These are phyloP conservation scores for Melopsittacus undulatus DNA, from an alignment of 2,797 vertebrate genomes.

Conservation along the genomic window DNA sequence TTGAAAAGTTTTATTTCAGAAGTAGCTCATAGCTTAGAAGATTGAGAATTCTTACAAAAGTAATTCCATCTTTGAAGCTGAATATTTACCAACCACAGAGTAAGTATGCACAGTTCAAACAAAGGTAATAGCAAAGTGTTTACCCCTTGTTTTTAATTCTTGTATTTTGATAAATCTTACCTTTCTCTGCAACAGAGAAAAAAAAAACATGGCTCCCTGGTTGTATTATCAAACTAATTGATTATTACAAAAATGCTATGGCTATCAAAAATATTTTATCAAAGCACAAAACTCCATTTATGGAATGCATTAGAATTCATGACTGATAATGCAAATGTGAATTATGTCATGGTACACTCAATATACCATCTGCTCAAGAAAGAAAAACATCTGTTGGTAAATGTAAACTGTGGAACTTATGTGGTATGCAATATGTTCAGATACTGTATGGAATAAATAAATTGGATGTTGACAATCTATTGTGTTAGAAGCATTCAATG, in stretches of 20 bases:
- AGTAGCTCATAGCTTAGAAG: background rate
- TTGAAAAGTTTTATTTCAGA: background rate
- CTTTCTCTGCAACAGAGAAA: background rate
- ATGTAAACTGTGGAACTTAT: constrained; percentile 63
- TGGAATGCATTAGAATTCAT: constrained; percentile 54
- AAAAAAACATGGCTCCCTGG: background rate
- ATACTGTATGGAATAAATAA: constrained; percentile 70
- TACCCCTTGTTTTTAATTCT: background rate
- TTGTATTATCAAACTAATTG: background rate
- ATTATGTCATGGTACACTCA: constrained; percentile 64
- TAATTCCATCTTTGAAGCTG: background rate
- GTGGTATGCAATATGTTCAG: constrained; percentile 56
- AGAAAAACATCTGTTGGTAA: constrained; percentile 71
- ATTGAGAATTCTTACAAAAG: background rate
- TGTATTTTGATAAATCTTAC: background rate
- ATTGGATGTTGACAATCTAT: constrained; percentile 43
- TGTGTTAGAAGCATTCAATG: constrained; percentile 26
- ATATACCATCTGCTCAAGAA: constrained; percentile 65
- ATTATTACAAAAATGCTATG: background rate
- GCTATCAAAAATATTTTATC: constrained; percentile 39
- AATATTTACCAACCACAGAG: background rate
- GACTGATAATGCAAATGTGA: constrained; percentile 67
- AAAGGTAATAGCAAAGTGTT: background rate
- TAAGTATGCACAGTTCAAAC: background rate
- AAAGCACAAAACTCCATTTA: constrained; percentile 26